Evolutionary conservation across 2,797 vertebrate genomes (phyloP).

Genomic region (Naso thynnoides): DNA sequence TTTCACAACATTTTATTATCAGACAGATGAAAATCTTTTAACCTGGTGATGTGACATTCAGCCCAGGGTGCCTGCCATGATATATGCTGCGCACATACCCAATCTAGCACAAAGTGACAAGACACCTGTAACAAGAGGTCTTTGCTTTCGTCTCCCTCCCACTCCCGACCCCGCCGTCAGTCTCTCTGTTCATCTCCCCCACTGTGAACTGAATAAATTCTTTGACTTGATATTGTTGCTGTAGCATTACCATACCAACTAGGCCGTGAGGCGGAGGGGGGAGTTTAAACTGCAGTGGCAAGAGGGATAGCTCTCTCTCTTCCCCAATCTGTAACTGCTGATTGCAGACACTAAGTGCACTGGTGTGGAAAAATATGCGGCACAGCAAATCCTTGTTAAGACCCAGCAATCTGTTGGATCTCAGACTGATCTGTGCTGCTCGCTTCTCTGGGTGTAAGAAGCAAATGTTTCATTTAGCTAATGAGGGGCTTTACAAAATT

Average conservation of each 20-base stretch:
- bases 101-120: slow-evolving; percentile 55
- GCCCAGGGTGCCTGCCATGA: slow-evolving; percentile 20
- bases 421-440: slow-evolving; percentile 40
- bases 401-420: slow-evolving; percentile 57
- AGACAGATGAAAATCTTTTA: slow-evolving; percentile 35
- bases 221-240: slow-evolving; percentile 49
- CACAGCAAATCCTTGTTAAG: slow-evolving; percentile 65
- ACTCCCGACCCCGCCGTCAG: slow-evolving; percentile 13
- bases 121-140: slow-evolving; percentile 54
- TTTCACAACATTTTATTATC: slow-evolving; percentile 52
- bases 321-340: slow-evolving; percentile 55
- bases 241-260: slow-evolving; percentile 52
- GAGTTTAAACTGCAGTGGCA: slow-evolving; percentile 33
- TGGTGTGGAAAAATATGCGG: slow-evolving; percentile 56
- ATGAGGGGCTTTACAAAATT: slow-evolving; percentile 28
- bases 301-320: slow-evolving; percentile 25
- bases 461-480: slow-evolving; percentile 46
- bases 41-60: slow-evolving; percentile 32
- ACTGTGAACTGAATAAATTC: slow-evolving; percentile 40
- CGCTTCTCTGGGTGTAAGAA: slow-evolving; percentile 14
- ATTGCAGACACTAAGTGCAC: slow-evolving; percentile 62
- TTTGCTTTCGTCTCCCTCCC: slow-evolving; percentile 30
- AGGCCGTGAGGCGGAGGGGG: slow-evolving; percentile 5
- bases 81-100: slow-evolving; percentile 8
- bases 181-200: slow-evolving; percentile 27